Conservation (phyloP, 2,888 invertebrate genomes). For the Clusia tigrina region DNA sequence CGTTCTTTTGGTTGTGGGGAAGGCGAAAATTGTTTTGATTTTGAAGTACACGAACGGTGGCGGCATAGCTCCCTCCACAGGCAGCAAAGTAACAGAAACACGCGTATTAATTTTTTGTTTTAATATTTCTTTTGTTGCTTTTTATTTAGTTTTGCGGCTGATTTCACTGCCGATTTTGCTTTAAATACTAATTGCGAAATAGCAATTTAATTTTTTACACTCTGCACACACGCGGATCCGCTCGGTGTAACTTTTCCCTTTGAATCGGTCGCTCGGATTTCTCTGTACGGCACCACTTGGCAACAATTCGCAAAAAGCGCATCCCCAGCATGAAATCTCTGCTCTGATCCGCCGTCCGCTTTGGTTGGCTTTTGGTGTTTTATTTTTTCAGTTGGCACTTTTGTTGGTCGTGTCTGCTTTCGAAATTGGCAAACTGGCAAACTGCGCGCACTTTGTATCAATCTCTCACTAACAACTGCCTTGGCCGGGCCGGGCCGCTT, state of each 20-base stretch:
- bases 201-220: no score
- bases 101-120: no score
- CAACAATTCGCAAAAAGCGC: no score
- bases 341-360: no score
- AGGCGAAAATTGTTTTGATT: slow-evolving; percentile 55
- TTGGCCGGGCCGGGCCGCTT: not conserved
- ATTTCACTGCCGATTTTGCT: not conserved
- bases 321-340: no score
- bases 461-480: not conserved
- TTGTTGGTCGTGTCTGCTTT: not conserved
- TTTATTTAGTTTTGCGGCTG: not conserved
- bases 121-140: not conserved
- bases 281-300: no score
- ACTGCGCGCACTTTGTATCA: not conserved
- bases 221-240: no score
- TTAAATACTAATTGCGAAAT: not conserved
- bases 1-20: slow-evolving; percentile 58
- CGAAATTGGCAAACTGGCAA: no score
- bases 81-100: not conserved
- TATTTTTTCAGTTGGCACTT: slow-evolving; percentile 14
- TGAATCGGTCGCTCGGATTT: no score
- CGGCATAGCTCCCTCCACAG: slow-evolving; percentile 46
- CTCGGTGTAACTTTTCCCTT: no score
- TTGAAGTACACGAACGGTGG: slow-evolving; percentile 50
- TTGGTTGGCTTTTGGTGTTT: no score